Conservation (phyloP, 2,797 vertebrate species). For the Sebastes cheni region DNA sequence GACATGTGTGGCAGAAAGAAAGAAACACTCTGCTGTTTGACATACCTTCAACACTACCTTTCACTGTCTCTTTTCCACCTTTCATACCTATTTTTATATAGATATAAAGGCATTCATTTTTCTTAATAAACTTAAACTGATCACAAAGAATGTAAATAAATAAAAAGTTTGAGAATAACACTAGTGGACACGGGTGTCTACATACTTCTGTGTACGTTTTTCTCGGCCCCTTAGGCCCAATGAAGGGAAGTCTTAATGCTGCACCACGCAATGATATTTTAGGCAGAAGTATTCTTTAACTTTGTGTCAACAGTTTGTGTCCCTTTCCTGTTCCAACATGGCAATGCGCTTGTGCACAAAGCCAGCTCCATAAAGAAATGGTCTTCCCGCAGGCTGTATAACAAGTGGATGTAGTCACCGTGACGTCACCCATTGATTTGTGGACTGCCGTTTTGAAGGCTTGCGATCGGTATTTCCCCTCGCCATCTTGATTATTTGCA, state of each 20-base stretch:
- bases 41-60: neutral
- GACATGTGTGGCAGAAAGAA: conserved; percentile 4
- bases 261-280: neutral
- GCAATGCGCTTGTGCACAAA: neutral
- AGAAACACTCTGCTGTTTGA: neutral
- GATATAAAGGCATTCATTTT: neutral
- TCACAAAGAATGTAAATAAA: neutral
- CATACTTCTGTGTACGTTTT: neutral
- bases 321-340: neutral
- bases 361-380: neutral
- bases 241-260: neutral
- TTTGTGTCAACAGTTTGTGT: neutral
- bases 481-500: too few relatives aligned
- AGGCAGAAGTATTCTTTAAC: neutral
- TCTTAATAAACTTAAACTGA: neutral
- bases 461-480: too few relatives aligned
- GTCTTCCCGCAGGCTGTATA: neutral
- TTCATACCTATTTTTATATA: neutral
- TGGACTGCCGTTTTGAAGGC: too few relatives aligned
- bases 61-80: neutral
- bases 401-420: too few relatives aligned
- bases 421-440: too few relatives aligned
- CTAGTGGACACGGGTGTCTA: neutral
- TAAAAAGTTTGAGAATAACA: neutral
- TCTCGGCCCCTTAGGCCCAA: neutral